phyloP scores from a whole-genome alignment of 2,888 invertebrate genomes.

The Watsonalla binaria region DNA sequence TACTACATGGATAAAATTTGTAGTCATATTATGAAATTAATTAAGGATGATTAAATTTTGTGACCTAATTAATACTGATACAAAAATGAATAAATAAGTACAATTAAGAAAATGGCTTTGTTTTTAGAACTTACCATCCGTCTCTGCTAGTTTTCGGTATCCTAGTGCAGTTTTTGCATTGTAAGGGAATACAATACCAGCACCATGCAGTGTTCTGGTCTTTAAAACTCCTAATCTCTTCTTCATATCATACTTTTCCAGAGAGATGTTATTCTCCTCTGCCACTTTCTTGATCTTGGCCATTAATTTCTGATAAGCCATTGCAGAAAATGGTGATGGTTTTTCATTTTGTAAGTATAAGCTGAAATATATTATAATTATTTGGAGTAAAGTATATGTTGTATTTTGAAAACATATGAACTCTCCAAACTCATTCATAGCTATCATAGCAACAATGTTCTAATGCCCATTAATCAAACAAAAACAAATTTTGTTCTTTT shows the following conservation, averaged over 20 bases:
- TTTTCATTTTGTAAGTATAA: slow-evolving; percentile 72
- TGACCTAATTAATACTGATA: too few relatives aligned
- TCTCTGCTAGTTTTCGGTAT: slow-evolving; percentile 86
- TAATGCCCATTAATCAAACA: too few relatives aligned
- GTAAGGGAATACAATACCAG: slow-evolving; percentile 92
- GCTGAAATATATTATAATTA: slow-evolving; percentile 50
- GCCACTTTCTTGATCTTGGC: slow-evolving; percentile 81
- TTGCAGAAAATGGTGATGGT: slow-evolving; percentile 81
- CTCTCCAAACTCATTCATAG: too few relatives aligned
- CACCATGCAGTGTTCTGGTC: slow-evolving; percentile 86
- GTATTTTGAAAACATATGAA: too few relatives aligned
- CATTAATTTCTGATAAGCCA: slow-evolving; percentile 78
- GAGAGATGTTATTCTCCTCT: slow-evolving; percentile 74
- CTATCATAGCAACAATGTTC: too few relatives aligned
- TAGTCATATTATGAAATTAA: too few relatives aligned
- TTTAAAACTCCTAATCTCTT: slow-evolving; percentile 81
- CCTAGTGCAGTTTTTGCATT: slow-evolving; percentile 90
- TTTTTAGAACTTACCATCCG: slow-evolving; percentile 71
- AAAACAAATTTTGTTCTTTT: too few relatives aligned
- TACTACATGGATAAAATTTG: too few relatives aligned
- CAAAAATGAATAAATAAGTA: too few relatives aligned
- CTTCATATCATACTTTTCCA: slow-evolving; percentile 79
- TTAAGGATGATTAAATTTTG: too few relatives aligned
- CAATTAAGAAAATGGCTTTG: neutral
- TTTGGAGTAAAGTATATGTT: neutral